Evolutionary conservation across 1,140 invertebrate species (phyloP).

Genomic region (Manduca sexta): DNA sequence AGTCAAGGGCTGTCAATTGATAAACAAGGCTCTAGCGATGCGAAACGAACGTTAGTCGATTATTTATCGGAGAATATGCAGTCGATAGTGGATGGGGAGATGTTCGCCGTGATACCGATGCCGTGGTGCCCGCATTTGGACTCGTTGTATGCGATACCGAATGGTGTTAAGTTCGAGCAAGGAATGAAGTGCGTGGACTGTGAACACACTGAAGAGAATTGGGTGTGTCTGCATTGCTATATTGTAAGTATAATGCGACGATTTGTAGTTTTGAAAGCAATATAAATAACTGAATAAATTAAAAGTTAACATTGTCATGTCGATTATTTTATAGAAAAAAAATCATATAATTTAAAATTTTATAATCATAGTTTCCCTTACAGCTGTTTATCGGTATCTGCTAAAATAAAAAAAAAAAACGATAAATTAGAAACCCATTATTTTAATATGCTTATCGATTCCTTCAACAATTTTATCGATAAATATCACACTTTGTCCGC

Average conservation of each 20-base stretch:
- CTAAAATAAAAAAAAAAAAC: too few relatives aligned
- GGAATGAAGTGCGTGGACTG: constrained; percentile 78
- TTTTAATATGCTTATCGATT: background rate
- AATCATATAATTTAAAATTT: too few relatives aligned
- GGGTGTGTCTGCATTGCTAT: constrained; percentile 87
- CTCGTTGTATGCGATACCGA: constrained; percentile 68
- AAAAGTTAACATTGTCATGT: too few relatives aligned
- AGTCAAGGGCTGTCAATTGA: background rate
- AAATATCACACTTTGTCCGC: constrained; percentile 33
- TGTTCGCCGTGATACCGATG: constrained; percentile 84
- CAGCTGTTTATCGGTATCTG: too few relatives aligned
- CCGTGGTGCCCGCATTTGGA: constrained; percentile 84
- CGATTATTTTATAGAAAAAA: too few relatives aligned
- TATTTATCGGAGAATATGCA: constrained; percentile 75
- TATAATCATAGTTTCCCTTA: too few relatives aligned
- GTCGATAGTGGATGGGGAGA: constrained; percentile 76
- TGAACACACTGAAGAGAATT: constrained; percentile 82
- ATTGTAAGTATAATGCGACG: constrained; percentile 44
- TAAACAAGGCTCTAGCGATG: constrained; percentile 9
- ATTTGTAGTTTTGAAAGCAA: too few relatives aligned
- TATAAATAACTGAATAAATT: too few relatives aligned
- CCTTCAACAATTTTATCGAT: background rate
- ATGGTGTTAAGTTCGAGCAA: constrained; percentile 58
- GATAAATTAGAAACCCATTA: too few relatives aligned
- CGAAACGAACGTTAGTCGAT: constrained; percentile 56